These are phyloP conservation scores for Orthosia incerta DNA, from an alignment of 2,888 invertebrate genomes.

Conservation along the genomic window DNA sequence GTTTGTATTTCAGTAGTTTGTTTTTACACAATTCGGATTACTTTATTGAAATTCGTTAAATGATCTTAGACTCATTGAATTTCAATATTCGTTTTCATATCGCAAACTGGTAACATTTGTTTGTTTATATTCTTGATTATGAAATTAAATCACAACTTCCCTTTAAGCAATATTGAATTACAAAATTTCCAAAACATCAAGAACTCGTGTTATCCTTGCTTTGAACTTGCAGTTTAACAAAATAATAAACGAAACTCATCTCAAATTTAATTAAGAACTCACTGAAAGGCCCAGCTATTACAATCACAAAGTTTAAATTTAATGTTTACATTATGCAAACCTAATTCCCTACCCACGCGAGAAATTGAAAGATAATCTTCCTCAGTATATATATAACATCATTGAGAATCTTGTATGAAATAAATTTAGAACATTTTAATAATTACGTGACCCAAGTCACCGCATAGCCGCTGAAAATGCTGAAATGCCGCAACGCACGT, in stretches of 20 bases:
- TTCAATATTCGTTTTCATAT: slow-evolving; percentile 5
- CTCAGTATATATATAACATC: too few relatives aligned
- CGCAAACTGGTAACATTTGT: slow-evolving; percentile 1
- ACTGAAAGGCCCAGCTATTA: slow-evolving; percentile 24
- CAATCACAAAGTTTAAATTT: slow-evolving; percentile 48
- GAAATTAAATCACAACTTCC: slow-evolving; percentile 20
- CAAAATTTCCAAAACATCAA: slow-evolving; percentile 12
- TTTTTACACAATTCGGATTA: neutral
- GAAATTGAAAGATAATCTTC: slow-evolving; percentile 31
- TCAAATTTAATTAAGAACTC: slow-evolving; percentile 42
- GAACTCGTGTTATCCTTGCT: slow-evolving; percentile 21
- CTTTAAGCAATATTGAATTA: slow-evolving; percentile 14
- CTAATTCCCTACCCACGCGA: slow-evolving; percentile 19
- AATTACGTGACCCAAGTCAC: slow-evolving; percentile 65
- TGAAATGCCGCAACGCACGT: slow-evolving; percentile 79
- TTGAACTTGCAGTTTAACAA: slow-evolving; percentile 25
- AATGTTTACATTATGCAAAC: slow-evolving; percentile 48
- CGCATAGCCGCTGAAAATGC: slow-evolving; percentile 78
- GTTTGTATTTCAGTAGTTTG: neutral
- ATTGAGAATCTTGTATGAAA: slow-evolving; percentile 35
- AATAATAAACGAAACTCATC: slow-evolving; percentile 39
- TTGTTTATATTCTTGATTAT: slow-evolving; percentile 35
- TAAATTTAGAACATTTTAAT: slow-evolving; percentile 59
- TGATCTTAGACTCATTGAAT: neutral
- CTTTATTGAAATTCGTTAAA: neutral